Conservation (phyloP, 1,140 invertebrate genomes). For the Ptiloglossa arizonensis region DNA sequence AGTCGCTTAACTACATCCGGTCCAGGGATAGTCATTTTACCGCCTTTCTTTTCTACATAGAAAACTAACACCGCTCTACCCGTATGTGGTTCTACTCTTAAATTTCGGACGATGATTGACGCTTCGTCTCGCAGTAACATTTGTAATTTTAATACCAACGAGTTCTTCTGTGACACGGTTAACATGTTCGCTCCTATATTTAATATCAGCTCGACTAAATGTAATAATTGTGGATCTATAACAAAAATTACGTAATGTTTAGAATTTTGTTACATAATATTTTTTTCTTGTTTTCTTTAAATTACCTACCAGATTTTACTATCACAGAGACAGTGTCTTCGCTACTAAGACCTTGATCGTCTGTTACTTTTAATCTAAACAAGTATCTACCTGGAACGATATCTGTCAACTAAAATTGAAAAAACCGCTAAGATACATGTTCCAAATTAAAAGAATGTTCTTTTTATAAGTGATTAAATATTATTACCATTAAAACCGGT, state of each 20-base stretch:
- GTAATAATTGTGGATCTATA: constrained; percentile 86
- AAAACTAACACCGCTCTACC: constrained; percentile 85
- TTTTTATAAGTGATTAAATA: constrained; percentile 4
- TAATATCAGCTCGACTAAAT: constrained; percentile 91
- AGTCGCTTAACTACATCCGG: constrained; percentile 84
- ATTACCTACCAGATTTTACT: constrained; percentile 87
- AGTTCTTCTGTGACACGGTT: constrained; percentile 88
- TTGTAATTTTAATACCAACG: constrained; percentile 88
- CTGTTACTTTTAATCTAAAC: constrained; percentile 93
- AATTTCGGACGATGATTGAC: constrained; percentile 85
- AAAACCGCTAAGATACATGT: constrained; percentile 5
- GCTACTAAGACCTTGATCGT: constrained; percentile 92
- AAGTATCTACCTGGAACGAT: constrained; percentile 93
- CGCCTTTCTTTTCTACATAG: constrained; percentile 83
- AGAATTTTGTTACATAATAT: constrained; percentile 12
- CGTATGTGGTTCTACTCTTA: constrained; percentile 84
- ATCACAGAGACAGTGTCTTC: constrained; percentile 92
- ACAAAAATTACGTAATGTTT: constrained; percentile 35
- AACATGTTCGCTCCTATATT: constrained; percentile 88
- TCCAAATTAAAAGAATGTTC: not conserved
- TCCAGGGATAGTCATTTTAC: constrained; percentile 80
- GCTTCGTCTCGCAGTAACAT: constrained; percentile 88
- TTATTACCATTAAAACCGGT: constrained; percentile 88
- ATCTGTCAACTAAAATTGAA: constrained; percentile 87
- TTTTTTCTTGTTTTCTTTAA: not conserved